A percentile compares a stretch with the other conserved stretches of the same genome.
phyloP scores from a whole-genome alignment of 2,888 invertebrate species.

The Spisula solida region DNA sequence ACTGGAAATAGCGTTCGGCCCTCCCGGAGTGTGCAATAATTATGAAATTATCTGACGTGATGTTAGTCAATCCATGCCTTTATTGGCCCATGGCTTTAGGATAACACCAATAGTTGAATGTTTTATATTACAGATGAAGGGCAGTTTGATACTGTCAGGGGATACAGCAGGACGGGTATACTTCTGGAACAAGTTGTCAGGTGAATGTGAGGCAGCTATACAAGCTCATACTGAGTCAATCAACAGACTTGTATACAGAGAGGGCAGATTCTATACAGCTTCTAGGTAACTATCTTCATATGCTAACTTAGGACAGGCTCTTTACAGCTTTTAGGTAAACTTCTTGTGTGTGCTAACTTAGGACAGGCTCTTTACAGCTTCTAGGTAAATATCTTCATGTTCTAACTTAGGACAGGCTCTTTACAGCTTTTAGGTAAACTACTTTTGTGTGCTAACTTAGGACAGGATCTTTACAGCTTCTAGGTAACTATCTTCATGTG shows the following conservation, averaged over 20 bases:
- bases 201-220: conserved; percentile 83
- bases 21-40: no score
- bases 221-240: conserved; percentile 81
- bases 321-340: no score
- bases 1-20: no score
- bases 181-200: conserved; percentile 83
- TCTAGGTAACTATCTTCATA: conserved; percentile 74
- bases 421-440: no score
- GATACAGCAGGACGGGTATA: conserved; percentile 78
- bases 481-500: conserved; percentile 67
- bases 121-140: conserved; percentile 76
- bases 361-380: conserved; percentile 83
- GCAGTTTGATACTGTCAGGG: conserved; percentile 80
- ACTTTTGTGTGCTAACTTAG: conserved; percentile 7
- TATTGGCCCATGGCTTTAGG: no score
- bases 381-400: conserved; percentile 71
- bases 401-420: no score
- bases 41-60: no score
- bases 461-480: conserved; percentile 84
- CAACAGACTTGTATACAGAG: conserved; percentile 77
- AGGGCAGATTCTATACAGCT: conserved; percentile 83
- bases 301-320: no score
- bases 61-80: no score
- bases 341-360: conserved; percentile 16
- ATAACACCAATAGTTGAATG: no score